These are phyloP conservation scores for Poecilia latipinna DNA, from an alignment of 2,113 vertebrate genomes.

Conservation along the genomic window DNA sequence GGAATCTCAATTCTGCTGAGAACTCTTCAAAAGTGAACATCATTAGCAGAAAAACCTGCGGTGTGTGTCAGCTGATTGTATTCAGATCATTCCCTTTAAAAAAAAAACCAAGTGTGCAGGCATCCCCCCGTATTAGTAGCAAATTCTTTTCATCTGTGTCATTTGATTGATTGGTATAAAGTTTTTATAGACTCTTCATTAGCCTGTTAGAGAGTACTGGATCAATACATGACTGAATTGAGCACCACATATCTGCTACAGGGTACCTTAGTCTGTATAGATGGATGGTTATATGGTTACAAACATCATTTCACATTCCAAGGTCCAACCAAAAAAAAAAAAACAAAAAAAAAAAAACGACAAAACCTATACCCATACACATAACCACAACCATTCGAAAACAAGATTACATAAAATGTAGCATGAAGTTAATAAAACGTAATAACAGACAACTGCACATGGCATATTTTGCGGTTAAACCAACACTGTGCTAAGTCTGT, in stretches of 20 bases:
- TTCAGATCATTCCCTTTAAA: conserved; percentile 7
- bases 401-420: background rate
- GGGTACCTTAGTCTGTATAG: conserved; percentile 21
- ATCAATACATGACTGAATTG: conserved; percentile 68
- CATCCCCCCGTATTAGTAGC: conserved; percentile 17
- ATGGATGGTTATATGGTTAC: no score
- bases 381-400: background rate
- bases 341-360: no score
- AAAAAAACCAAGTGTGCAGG: conserved; percentile 25
- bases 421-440: background rate
- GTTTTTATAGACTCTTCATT: conserved; percentile 74
- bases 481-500: no score
- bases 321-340: no score
- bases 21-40: background rate
- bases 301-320: no score
- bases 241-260: conserved; percentile 39
- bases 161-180: conserved; percentile 70
- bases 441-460: background rate
- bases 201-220: conserved; percentile 63
- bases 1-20: background rate
- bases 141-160: conserved; percentile 31
- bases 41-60: background rate
- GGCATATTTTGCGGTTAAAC: no score
- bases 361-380: no score
- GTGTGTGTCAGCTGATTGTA: background rate